Percentiles rank a stretch among this genome's conserved stretches.
These are phyloP conservation scores for Dascyllus trimaculatus DNA, from an alignment of 2,113 vertebrate species.

Conservation along the genomic window DNA sequence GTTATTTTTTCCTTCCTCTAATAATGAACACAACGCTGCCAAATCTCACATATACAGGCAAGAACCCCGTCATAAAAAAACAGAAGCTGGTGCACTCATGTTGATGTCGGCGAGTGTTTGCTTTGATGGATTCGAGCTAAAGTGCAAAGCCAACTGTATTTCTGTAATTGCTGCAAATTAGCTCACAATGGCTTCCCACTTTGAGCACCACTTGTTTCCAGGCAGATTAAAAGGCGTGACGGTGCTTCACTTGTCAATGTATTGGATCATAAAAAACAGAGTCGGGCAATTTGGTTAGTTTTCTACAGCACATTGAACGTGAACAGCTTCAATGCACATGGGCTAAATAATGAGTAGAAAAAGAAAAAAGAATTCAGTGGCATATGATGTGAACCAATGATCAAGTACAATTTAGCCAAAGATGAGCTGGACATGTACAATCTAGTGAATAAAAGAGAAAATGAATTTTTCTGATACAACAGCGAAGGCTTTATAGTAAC, in stretches of 20 bases:
- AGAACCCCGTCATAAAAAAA: slow-evolving; percentile 25
- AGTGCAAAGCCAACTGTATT: slow-evolving; percentile 18
- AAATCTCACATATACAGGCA: slow-evolving; percentile 31
- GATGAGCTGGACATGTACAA: background rate
- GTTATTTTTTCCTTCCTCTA: slow-evolving; percentile 24
- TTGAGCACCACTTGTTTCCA: slow-evolving; percentile 21
- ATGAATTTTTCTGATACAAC: background rate
- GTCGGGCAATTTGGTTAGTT: slow-evolving; percentile 13
- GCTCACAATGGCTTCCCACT: slow-evolving; percentile 28
- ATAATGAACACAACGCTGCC: slow-evolving; percentile 59
- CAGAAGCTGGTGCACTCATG: slow-evolving; percentile 16
- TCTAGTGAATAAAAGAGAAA: background rate
- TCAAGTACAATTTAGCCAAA: background rate
- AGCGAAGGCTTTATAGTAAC: background rate
- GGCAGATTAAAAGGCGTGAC: slow-evolving; percentile 32
- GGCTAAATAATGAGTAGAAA: background rate
- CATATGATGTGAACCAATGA: background rate
- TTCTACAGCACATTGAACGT: slow-evolving; percentile 10
- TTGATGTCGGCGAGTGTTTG: slow-evolving; percentile 31
- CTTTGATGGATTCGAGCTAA: slow-evolving; percentile 28
- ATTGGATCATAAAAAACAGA: slow-evolving; percentile 29
- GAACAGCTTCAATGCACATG: slow-evolving; percentile 1
- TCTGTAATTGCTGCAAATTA: slow-evolving; percentile 32
- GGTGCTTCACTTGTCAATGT: background rate
- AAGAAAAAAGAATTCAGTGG: background rate